Percentiles rank a stretch among this genome's conserved stretches.
phyloP scores from a whole-genome alignment of 2,888 invertebrate genomes.

The Caenorhabditis macrosperma region DNA sequence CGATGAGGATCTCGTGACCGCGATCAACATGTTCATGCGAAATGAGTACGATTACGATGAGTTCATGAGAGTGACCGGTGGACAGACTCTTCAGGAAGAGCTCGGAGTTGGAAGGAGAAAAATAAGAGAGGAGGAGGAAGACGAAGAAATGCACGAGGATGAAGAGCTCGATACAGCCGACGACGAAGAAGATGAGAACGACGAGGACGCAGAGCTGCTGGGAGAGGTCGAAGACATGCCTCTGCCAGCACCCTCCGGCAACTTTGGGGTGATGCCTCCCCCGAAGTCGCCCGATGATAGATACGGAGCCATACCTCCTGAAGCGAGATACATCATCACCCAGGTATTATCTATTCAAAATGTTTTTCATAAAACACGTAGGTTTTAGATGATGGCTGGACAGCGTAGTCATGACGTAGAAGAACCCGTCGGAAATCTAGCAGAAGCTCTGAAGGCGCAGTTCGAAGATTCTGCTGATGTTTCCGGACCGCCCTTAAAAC shows the following conservation, averaged over 20 bases:
- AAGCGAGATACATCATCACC: constrained; percentile 31
- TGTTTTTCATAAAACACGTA: background rate
- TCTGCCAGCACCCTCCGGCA: background rate
- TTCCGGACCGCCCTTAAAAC: constrained; percentile 10
- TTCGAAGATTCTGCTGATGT: background rate
- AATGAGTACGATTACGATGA: constrained; percentile 67
- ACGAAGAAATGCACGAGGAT: constrained; percentile 35
- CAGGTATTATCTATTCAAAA: constrained; percentile 3
- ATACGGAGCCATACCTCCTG: constrained; percentile 37
- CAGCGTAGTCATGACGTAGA: background rate
- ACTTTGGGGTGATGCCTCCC: background rate
- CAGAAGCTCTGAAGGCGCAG: constrained; percentile 20
- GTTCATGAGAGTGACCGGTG: constrained; percentile 70
- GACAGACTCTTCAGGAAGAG: constrained; percentile 67
- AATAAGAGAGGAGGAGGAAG: constrained; percentile 3
- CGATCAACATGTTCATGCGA: constrained; percentile 61
- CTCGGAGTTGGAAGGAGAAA: constrained; percentile 16
- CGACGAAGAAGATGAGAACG: constrained; percentile 38
- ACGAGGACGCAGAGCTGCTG: constrained; percentile 35
- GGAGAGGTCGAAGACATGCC: constrained; percentile 24
- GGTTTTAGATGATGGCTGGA: constrained; percentile 30
- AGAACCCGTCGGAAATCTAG: background rate
- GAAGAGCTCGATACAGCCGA: constrained; percentile 17
- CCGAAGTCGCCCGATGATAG: background rate
- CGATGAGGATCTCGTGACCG: constrained; percentile 31